A percentile compares a stretch with the other conserved stretches of the same genome.
Evolutionary conservation across 1,140 invertebrate species (phyloP).

Genomic region (Ceratoteleas bidentatus): DNA sequence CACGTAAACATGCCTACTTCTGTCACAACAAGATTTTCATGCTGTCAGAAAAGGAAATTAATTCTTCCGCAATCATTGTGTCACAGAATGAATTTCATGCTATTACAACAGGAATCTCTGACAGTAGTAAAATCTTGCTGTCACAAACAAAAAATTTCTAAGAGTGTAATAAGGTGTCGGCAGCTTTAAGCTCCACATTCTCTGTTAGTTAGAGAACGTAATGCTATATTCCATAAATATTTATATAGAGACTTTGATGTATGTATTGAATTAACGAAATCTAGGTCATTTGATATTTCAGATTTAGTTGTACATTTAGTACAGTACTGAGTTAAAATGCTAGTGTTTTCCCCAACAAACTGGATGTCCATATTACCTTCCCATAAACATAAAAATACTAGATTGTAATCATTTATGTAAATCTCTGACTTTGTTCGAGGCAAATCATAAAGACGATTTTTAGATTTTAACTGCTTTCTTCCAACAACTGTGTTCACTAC

Average conservation of each 20-base stretch:
- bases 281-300: background rate
- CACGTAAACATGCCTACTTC: too few relatives aligned
- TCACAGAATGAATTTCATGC: too few relatives aligned
- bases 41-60: too few relatives aligned
- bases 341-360: background rate
- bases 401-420: slow-evolving; percentile 11
- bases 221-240: slow-evolving; percentile 50
- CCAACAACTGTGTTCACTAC: slow-evolving; percentile 56
- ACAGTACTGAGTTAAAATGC: slow-evolving; percentile 49
- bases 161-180: slow-evolving; percentile 1
- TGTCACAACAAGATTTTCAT: too few relatives aligned
- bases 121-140: too few relatives aligned
- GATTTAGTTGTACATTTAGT: slow-evolving; percentile 32
- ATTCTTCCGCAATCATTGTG: too few relatives aligned
- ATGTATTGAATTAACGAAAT: slow-evolving; percentile 10
- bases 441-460: slow-evolving; percentile 61
- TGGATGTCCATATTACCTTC: slow-evolving; percentile 17
- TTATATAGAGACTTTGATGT: slow-evolving; percentile 41
- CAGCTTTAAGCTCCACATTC: slow-evolving; percentile 7
- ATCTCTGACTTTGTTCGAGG: background rate
- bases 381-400: background rate
- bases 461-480: slow-evolving; percentile 34
- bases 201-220: slow-evolving; percentile 3
- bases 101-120: too few relatives aligned
- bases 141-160: too few relatives aligned